Percentiles rank a stretch among this genome's conserved stretches.
phyloP scores from a whole-genome alignment of 1,140 invertebrate genomes.

The Hylaeus anthracinus region DNA sequence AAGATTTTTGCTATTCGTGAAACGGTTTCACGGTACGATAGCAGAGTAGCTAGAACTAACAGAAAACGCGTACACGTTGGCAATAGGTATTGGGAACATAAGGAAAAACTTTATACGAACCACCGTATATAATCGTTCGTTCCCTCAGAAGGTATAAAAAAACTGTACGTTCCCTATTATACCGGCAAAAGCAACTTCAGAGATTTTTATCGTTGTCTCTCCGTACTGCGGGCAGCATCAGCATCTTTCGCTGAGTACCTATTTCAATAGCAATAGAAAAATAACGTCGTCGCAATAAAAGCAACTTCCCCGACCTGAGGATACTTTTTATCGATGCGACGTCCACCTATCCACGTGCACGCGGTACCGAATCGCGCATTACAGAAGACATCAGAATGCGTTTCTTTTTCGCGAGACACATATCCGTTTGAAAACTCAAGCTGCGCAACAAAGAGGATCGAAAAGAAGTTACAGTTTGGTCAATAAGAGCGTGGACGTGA shows the following conservation, averaged over 20 bases:
- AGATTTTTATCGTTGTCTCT: constrained; percentile 43
- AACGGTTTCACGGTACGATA: constrained; percentile 19
- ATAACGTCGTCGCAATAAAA: constrained; percentile 39
- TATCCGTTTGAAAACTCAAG: background rate
- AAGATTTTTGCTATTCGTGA: background rate
- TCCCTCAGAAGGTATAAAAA: constrained; percentile 14
- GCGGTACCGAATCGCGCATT: background rate
- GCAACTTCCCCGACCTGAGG: constrained; percentile 27
- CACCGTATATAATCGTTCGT: constrained; percentile 32
- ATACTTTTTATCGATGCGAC: constrained; percentile 28
- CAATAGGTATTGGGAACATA: constrained; percentile 5
- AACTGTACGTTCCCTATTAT: constrained; percentile 10
- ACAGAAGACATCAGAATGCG: background rate
- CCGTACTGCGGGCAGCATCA: constrained; percentile 20
- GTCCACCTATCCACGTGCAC: background rate
- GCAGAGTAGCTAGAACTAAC: constrained; percentile 4
- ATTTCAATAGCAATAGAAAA: constrained; percentile 50
- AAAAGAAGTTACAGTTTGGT: background rate
- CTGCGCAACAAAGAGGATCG: background rate
- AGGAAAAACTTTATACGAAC: constrained; percentile 29
- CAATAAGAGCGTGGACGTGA: too few species aligned
- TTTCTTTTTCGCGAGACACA: background rate
- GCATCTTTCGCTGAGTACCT: constrained; percentile 36
- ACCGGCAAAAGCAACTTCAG: constrained; percentile 21
- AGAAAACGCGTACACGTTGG: background rate